These are phyloP conservation scores for Periophthalmodon schlosseri DNA, from an alignment of 2,113 vertebrate genomes.

Conservation along the genomic window DNA sequence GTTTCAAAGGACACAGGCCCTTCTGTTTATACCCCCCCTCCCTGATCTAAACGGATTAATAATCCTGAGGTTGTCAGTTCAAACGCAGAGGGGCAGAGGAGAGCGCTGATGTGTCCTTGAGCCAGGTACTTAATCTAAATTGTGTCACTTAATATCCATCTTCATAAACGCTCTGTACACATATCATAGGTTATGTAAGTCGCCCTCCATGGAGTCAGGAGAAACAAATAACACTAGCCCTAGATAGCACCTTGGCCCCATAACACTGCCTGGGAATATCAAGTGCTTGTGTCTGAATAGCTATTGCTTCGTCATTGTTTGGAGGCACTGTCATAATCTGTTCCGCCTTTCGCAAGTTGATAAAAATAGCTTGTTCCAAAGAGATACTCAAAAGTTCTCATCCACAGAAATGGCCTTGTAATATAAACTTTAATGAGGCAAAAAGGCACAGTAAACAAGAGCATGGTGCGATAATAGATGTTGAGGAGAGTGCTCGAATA, in stretches of 20 bases:
- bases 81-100: conserved; percentile 44
- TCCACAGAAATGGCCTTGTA: conserved; percentile 19
- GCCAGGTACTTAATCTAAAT: conserved; percentile 64
- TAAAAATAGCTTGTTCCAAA: conserved; percentile 26
- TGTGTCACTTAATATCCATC: conserved; percentile 71
- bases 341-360: conserved; percentile 14
- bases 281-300: conserved; percentile 37
- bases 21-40: conserved; percentile 54
- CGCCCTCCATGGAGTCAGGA: conserved; percentile 53
- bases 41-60: conserved; percentile 69
- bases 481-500: conserved; percentile 39
- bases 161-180: conserved; percentile 60
- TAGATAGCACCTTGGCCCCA: conserved; percentile 24
- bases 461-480: conserved; percentile 23
- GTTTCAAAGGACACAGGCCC: conserved; percentile 53
- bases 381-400: conserved; percentile 23
- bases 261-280: conserved; percentile 34
- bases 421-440: conserved; percentile 12
- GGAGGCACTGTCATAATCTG: conserved; percentile 21
- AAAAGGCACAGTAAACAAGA: conserved; percentile 36
- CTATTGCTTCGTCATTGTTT: conserved; percentile 51
- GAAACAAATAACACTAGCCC: conserved; percentile 45
- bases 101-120: conserved; percentile 69
- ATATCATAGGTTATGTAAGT: conserved; percentile 61
- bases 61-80: conserved; percentile 64